These are phyloP conservation scores for Trematocara nigrifrons DNA, from an alignment of 2,113 vertebrate species.

Conservation along the genomic window DNA sequence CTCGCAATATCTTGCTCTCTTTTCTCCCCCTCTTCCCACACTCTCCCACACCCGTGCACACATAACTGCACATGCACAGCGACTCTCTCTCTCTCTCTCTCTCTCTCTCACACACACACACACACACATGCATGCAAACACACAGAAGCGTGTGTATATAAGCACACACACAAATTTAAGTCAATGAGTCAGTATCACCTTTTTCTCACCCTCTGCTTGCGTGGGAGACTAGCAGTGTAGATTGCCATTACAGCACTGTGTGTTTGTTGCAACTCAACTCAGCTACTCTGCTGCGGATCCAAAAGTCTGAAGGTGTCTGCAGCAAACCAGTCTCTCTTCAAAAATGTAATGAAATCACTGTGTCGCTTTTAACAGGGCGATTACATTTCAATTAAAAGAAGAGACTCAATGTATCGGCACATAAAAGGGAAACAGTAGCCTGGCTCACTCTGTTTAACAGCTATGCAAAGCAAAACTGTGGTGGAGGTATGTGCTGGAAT, in stretches of 20 bases:
- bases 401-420: neutral
- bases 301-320: conserved; percentile 27
- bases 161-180: conserved; percentile 55
- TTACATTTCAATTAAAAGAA: neutral
- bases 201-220: conserved; percentile 67
- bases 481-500: neutral
- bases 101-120: conserved; percentile 13
- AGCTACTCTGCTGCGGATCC: conserved; percentile 27
- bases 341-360: neutral
- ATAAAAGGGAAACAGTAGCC: neutral
- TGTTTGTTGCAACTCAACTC: conserved; percentile 12
- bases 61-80: conserved; percentile 11
- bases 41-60: conserved; percentile 45
- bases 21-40: conserved; percentile 49
- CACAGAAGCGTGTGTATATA: neutral
- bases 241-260: conserved; percentile 46
- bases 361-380: neutral
- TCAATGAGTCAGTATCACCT: conserved; percentile 77
- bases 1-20: neutral
- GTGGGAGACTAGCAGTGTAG: conserved; percentile 65
- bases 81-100: neutral
- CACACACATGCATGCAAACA: conserved; percentile 12
- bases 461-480: neutral
- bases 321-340: neutral
- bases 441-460: neutral